Evolutionary conservation across 2,113 vertebrate species (phyloP).

Genomic region (Actenoides lindsayi): DNA sequence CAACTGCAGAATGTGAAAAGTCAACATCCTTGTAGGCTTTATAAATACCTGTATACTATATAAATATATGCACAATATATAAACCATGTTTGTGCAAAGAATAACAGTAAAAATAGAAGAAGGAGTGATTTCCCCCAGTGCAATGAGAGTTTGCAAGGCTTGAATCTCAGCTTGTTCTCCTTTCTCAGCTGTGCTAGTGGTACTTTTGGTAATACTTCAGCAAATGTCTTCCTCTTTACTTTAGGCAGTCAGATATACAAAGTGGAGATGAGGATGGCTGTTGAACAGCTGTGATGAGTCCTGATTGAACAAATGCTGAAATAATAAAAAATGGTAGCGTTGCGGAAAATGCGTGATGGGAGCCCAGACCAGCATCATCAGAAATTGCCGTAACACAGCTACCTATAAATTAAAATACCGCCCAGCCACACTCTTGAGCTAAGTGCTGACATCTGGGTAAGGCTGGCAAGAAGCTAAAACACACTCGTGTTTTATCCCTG

Average conservation of each 20-base stretch:
- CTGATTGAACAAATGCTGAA: background rate
- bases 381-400: background rate
- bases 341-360: background rate
- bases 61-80: background rate
- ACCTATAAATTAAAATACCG: background rate
- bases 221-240: background rate
- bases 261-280: background rate
- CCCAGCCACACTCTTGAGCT: background rate
- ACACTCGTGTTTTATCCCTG: fast-evolving
- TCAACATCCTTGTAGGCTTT: background rate
- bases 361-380: background rate
- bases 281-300: background rate
- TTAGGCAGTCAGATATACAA: fast-evolving
- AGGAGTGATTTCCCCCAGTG: fast-evolving
- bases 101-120: background rate
- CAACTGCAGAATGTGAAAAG: background rate
- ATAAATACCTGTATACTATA: background rate
- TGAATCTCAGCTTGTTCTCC: background rate
- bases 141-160: background rate
- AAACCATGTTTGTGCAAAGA: background rate
- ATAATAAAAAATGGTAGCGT: background rate
- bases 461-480: background rate
- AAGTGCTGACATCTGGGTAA: background rate
- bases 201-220: background rate
- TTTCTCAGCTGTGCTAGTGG: background rate